phyloP scores from a whole-genome alignment of 2,888 invertebrate species.

The Pachycephus smyrnensis region DNA sequence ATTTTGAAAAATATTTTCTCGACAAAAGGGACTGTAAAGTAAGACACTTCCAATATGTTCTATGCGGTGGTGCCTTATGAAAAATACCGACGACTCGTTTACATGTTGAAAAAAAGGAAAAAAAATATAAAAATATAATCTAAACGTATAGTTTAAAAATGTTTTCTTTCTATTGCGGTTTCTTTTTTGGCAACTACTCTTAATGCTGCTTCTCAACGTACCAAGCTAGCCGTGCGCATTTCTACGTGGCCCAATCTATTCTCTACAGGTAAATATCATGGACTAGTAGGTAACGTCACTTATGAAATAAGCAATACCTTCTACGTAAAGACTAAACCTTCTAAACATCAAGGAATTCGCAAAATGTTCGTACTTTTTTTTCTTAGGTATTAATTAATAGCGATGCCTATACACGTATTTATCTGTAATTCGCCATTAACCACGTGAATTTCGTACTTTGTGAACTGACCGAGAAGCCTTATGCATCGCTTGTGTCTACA shows the following conservation, averaged over 20 bases:
- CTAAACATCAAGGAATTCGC: constrained; percentile 8
- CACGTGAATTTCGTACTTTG: not conserved
- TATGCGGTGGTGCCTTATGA: not conserved
- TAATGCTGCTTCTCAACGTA: not conserved
- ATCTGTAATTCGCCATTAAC: not conserved
- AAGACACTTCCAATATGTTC: not conserved
- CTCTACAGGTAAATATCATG: not conserved
- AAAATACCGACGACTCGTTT: not conserved
- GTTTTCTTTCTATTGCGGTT: not conserved
- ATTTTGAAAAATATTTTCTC: too few species aligned
- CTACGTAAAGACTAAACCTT: not conserved
- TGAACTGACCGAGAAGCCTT: not conserved
- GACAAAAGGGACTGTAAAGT: too few species aligned
- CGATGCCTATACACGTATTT: not conserved
- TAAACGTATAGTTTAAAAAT: not conserved
- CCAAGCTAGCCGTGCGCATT: not conserved
- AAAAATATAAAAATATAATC: not conserved
- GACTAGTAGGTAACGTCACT: not conserved
- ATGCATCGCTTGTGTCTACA: not conserved
- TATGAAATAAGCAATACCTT: not conserved
- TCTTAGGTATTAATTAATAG: not conserved
- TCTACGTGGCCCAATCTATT: not conserved
- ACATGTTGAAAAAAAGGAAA: not conserved
- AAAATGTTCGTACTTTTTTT: not conserved
- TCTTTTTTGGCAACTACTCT: not conserved